phyloP scores from a whole-genome alignment of 2,888 invertebrate genomes.

The Apotomis capreana region DNA sequence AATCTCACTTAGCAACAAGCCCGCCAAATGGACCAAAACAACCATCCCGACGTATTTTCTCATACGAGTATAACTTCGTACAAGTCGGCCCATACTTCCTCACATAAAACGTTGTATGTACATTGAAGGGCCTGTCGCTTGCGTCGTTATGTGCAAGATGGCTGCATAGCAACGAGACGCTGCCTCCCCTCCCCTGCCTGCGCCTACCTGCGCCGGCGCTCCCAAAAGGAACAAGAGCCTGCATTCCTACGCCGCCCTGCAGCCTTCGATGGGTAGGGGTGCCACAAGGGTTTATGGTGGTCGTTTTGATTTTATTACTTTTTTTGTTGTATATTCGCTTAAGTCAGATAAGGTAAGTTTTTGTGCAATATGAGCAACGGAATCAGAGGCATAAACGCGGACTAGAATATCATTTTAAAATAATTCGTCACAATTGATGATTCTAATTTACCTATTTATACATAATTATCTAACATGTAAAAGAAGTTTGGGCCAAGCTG shows the following conservation, averaged over 20 bases:
- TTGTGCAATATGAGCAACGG: too few species aligned
- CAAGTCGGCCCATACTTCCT: not conserved
- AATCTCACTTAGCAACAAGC: conserved; percentile 31
- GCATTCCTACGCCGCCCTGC: conserved; percentile 74
- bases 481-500: too few species aligned
- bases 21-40: conserved; percentile 17
- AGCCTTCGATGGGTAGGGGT: conserved; percentile 60
- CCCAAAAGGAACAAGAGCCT: conserved; percentile 81
- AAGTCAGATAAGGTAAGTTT: too few species aligned
- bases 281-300: conserved; percentile 35
- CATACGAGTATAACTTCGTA: conserved; percentile 16
- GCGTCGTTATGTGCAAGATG: not conserved
- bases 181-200: conserved; percentile 50
- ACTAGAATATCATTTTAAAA: too few species aligned
- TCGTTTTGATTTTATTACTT: conserved; percentile 20
- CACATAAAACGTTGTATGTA: not conserved
- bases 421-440: too few species aligned
- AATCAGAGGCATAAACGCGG: too few species aligned
- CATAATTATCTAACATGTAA: too few species aligned
- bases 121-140: not conserved
- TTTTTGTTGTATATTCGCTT: conserved; percentile 4
- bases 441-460: too few species aligned
- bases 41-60: conserved; percentile 6
- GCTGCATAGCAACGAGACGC: conserved; percentile 14
- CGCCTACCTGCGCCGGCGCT: conserved; percentile 81